These are phyloP conservation scores for Trachelipus rathkii DNA, from an alignment of 1,140 invertebrate genomes.

Conservation along the genomic window DNA sequence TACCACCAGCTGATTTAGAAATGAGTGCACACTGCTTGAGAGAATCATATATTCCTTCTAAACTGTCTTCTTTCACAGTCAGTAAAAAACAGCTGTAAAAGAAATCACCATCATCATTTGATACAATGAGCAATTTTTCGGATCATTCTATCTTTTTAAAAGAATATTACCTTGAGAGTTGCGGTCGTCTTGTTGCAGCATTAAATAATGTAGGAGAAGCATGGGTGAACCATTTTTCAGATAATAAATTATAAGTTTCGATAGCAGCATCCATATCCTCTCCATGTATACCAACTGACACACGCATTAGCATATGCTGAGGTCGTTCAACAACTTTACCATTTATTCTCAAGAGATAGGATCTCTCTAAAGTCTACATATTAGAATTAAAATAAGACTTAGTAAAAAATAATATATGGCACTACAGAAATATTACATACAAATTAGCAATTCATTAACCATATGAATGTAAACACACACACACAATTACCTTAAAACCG, in stretches of 20 bases:
- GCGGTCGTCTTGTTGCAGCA: slow-evolving; percentile 84
- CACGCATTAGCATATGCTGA: slow-evolving; percentile 98
- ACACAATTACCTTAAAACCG: slow-evolving; percentile 87
- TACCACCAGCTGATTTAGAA: slow-evolving; percentile 95
- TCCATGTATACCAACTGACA: slow-evolving; percentile 92
- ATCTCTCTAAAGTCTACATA: slow-evolving; percentile 79
- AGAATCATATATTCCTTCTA: slow-evolving; percentile 96
- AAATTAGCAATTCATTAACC: too few species aligned
- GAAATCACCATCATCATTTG: slow-evolving; percentile 24
- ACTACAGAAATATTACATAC: too few species aligned
- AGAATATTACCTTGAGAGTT: slow-evolving; percentile 68
- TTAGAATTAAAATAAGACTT: too few species aligned
- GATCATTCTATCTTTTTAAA: neutral
- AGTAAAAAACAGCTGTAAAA: slow-evolving; percentile 85
- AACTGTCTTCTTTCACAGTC: slow-evolving; percentile 93
- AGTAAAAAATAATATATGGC: too few species aligned
- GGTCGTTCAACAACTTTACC: slow-evolving; percentile 92
- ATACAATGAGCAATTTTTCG: neutral
- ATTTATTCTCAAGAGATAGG: slow-evolving; percentile 90
- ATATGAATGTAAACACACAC: too few species aligned
- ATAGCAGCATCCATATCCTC: slow-evolving; percentile 89
- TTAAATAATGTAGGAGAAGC: slow-evolving; percentile 96
- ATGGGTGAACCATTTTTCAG: slow-evolving; percentile 95
- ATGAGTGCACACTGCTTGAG: slow-evolving; percentile 92
- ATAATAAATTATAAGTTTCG: slow-evolving; percentile 94